phyloP scores from a whole-genome alignment of 2,113 vertebrate genomes.

The Lycocorax pyrrhopterus region DNA sequence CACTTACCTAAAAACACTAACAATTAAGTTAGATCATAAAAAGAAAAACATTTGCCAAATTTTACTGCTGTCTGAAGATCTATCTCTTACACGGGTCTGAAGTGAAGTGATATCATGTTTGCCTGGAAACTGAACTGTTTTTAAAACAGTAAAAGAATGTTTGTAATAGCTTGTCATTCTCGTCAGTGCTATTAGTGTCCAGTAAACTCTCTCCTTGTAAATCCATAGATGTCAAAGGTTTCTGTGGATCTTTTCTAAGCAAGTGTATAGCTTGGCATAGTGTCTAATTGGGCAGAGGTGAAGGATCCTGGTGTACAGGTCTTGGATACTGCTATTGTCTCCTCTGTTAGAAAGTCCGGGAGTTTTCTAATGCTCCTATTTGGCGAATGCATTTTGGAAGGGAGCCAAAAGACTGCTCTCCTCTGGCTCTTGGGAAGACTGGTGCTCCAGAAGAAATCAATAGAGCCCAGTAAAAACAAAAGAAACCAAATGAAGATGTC shows the following conservation, averaged over 20 bases:
- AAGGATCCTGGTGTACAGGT: neutral
- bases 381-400: neutral
- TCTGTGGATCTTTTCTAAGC: neutral
- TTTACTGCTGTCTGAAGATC: neutral
- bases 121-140: neutral
- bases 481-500: neutral
- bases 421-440: neutral
- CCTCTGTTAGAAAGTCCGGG: neutral
- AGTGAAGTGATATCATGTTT: neutral
- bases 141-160: neutral
- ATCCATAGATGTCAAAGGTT: conserved; percentile 4
- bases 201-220: neutral
- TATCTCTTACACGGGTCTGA: neutral
- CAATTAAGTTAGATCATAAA: neutral
- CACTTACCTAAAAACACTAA: neutral
- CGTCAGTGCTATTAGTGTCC: neutral
- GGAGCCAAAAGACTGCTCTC: neutral
- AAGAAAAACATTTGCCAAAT: neutral
- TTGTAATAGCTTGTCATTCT: neutral
- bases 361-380: neutral
- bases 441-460: neutral
- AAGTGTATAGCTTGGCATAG: neutral
- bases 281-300: neutral
- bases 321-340: neutral
- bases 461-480: neutral